These are phyloP conservation scores for Sitta carolinensis DNA, from an alignment of 2,797 vertebrate genomes.

Conservation along the genomic window DNA sequence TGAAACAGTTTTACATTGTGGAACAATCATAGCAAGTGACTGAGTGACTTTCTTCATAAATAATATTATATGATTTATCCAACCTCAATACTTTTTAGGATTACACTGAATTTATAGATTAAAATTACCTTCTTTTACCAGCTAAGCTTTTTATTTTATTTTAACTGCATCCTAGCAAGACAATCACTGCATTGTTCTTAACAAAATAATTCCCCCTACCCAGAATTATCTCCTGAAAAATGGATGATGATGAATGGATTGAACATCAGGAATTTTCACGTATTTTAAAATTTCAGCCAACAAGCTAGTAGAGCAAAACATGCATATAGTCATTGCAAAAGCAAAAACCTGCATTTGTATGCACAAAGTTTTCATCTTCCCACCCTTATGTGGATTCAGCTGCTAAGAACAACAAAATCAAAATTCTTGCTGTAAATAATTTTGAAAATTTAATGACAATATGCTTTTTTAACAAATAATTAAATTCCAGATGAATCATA, in stretches of 20 bases:
- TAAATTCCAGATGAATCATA: background rate
- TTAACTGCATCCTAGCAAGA: background rate
- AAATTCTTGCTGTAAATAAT: background rate
- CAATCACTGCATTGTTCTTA: background rate
- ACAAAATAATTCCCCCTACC: background rate
- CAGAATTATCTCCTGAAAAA: background rate
- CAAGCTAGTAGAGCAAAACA: background rate
- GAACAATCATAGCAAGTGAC: background rate
- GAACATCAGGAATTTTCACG: background rate
- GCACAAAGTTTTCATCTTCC: background rate
- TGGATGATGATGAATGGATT: background rate
- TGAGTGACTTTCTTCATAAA: background rate
- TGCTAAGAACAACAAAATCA: background rate
- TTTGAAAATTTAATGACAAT: background rate
- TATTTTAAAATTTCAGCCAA: background rate
- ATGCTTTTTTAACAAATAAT: background rate
- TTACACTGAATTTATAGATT: background rate
- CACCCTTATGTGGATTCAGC: background rate
- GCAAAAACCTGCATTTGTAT: background rate
- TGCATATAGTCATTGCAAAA: background rate
- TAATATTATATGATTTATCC: background rate
- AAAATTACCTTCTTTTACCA: background rate
- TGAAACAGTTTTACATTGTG: background rate
- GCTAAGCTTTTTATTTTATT: background rate
- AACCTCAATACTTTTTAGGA: background rate